Conservation (phyloP, 2,797 vertebrate genomes). For the Malurus leucopterus region DNA sequence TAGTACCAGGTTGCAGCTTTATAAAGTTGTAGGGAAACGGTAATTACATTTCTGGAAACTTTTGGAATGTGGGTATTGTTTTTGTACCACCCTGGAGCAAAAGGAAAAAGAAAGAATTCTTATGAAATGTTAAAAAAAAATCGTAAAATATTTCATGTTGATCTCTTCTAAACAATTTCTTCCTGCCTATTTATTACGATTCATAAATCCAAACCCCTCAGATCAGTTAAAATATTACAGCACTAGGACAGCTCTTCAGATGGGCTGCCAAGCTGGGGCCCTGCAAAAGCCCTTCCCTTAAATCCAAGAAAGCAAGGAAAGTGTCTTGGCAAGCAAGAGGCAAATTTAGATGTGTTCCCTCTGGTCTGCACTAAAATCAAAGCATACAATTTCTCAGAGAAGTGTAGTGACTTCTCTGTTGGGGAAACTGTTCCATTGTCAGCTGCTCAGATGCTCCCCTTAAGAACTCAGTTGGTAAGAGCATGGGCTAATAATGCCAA, state of each 20-base stretch:
- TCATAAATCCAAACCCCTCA: neutral
- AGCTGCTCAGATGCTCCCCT: neutral
- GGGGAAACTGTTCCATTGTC: neutral
- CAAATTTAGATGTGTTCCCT: neutral
- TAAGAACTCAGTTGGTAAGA: neutral
- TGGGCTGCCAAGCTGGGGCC: neutral
- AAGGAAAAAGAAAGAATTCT: neutral
- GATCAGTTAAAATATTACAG: neutral
- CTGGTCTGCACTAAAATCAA: neutral
- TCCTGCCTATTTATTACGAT: neutral
- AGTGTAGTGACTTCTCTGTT: neutral
- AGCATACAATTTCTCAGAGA: neutral
- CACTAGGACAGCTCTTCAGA: neutral
- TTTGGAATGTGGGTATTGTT: neutral
- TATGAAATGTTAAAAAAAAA: neutral
- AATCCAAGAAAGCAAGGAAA: neutral
- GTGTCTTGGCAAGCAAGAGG: neutral
- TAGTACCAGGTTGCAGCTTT: neutral
- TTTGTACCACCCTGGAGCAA: neutral
- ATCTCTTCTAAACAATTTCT: neutral
- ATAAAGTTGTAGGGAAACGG: neutral
- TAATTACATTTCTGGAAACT: neutral
- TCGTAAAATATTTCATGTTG: neutral
- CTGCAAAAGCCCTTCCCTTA: neutral
- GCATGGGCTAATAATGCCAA: fast-evolving